Percentiles rank a stretch among this genome's conserved stretches.
Evolutionary conservation across 30 jellyfish, hydroid and myxozoan genomes (phyloP).

Genomic region (Chrysaora quinquecirrha): DNA sequence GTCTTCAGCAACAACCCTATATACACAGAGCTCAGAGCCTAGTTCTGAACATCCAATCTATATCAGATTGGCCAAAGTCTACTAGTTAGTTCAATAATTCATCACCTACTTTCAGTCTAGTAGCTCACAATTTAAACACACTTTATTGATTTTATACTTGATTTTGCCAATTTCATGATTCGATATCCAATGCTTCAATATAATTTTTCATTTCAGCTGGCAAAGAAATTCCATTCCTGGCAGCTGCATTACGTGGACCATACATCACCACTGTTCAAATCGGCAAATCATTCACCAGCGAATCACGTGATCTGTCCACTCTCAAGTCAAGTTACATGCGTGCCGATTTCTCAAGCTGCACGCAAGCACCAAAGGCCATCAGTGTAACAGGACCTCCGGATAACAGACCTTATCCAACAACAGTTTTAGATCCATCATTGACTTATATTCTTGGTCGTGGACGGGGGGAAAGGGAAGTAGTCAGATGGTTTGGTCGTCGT

Average conservation of each 20-base stretch:
- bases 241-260: constrained; percentile 68
- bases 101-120: too few species aligned
- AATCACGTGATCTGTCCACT: constrained; percentile 32
- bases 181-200: too few species aligned
- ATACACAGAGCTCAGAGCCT: too few species aligned
- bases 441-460: constrained; percentile 69
- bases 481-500: constrained; percentile 71
- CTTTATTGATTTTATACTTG: too few species aligned
- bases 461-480: constrained; percentile 78
- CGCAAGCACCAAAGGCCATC: constrained; percentile 5
- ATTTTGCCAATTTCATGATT: too few species aligned
- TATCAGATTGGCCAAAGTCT: too few species aligned
- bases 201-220: constrained; percentile 42
- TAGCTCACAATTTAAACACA: too few species aligned
- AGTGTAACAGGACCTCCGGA: neutral
- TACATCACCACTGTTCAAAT: constrained; percentile 48
- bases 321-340: constrained; percentile 38
- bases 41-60: too few species aligned
- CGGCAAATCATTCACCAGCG: constrained; percentile 37
- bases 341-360: neutral
- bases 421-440: constrained; percentile 45
- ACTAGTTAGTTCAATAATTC: too few species aligned
- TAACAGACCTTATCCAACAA: neutral
- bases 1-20: too few species aligned
- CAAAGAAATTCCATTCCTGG: constrained; percentile 47